Conservation (phyloP, 2,797 vertebrate species). For the Octomys mimax region DNA sequence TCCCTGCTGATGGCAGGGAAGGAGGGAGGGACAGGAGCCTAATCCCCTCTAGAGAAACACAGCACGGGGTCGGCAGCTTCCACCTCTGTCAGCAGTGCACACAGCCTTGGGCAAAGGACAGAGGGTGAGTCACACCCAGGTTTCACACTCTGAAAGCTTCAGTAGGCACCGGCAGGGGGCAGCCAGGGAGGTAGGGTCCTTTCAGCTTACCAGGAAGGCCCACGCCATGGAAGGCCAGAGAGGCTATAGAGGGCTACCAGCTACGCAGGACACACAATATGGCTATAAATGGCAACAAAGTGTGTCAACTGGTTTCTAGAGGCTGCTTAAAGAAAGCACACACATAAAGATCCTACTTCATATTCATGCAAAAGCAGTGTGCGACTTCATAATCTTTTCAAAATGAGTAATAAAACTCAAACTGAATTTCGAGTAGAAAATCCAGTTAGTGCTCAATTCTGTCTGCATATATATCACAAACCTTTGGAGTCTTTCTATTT, state of each 20-base stretch:
- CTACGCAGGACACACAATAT: not conserved
- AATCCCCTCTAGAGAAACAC: not conserved
- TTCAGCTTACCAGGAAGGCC: not conserved
- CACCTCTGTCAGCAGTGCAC: not conserved
- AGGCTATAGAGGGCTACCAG: not conserved
- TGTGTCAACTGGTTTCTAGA: not conserved
- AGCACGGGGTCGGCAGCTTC: not conserved
- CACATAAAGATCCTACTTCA: not conserved
- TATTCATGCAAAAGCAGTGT: not conserved
- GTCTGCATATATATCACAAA: not conserved
- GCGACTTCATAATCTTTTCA: not conserved
- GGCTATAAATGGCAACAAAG: not conserved
- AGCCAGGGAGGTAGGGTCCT: not conserved
- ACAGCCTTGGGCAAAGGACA: not conserved
- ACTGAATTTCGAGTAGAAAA: slow-evolving; percentile 56
- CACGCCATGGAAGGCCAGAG: not conserved
- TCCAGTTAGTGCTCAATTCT: not conserved
- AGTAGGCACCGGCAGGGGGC: not conserved
- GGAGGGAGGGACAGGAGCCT: not conserved
- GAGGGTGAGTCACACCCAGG: fast-evolving
- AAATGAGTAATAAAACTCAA: not conserved
- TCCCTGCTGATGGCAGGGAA: not conserved
- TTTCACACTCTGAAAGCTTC: not conserved
- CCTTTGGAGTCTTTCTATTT: slow-evolving; percentile 25
- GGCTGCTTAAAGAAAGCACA: not conserved